These are phyloP conservation scores for Valencia hispanica DNA, from an alignment of 2,797 vertebrate species.

Conservation along the genomic window DNA sequence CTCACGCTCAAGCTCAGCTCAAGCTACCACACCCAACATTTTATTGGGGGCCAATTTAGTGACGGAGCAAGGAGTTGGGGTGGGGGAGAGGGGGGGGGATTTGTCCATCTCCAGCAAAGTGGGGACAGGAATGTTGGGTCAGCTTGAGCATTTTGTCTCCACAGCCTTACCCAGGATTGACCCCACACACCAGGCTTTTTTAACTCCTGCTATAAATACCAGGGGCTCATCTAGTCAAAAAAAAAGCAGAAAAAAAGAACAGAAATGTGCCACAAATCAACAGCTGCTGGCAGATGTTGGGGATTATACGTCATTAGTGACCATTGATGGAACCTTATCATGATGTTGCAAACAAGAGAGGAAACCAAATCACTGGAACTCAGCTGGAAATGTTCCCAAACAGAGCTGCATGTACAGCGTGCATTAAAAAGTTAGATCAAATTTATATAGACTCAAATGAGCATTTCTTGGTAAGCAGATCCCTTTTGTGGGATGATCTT, in stretches of 20 bases:
- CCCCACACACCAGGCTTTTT: slow-evolving; percentile 72
- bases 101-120: slow-evolving; percentile 62
- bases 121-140: slow-evolving; percentile 77
- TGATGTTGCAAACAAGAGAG: slow-evolving; percentile 4
- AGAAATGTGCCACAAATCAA: slow-evolving; percentile 69
- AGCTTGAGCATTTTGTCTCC: slow-evolving; percentile 76
- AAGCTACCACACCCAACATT: slow-evolving; percentile 59
- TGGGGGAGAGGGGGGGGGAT: slow-evolving; percentile 46
- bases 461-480: background rate
- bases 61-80: too few relatives aligned
- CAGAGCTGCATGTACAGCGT: background rate
- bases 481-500: background rate
- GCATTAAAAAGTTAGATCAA: background rate
- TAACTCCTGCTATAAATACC: slow-evolving; percentile 80
- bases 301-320: slow-evolving; percentile 55
- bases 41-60: slow-evolving; percentile 72
- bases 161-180: slow-evolving; percentile 67
- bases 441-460: background rate
- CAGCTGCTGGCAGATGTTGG: slow-evolving; percentile 62
- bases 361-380: background rate
- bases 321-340: slow-evolving; percentile 25
- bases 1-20: slow-evolving; percentile 22
- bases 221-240: slow-evolving; percentile 79
- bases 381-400: background rate
- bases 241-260: slow-evolving; percentile 83